Percentiles rank a stretch among this genome's conserved stretches.
These are phyloP conservation scores for Palythoa grandis DNA, from an alignment of 92 coral and sea anemone genomes.

Conservation along the genomic window DNA sequence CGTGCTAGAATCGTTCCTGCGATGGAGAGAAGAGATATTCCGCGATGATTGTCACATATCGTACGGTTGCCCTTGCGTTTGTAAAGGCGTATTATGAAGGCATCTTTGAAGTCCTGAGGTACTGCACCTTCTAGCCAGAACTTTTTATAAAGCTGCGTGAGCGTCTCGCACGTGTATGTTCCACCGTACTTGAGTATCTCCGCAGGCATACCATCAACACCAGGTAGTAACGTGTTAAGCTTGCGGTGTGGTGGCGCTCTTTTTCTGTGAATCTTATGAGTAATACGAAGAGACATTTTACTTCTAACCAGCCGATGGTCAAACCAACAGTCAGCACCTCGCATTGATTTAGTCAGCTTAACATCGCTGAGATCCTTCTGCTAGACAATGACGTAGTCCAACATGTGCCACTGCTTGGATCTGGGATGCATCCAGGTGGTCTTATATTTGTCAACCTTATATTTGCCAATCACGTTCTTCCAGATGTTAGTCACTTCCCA, in stretches of 20 bases:
- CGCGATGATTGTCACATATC: too few species aligned
- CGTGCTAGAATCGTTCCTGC: too few species aligned
- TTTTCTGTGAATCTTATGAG: slow-evolving; percentile 5
- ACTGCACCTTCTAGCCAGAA: too few species aligned
- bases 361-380: slow-evolving; percentile 7
- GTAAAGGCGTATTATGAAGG: too few species aligned
- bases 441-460: background rate
- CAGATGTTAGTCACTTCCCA: background rate
- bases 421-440: slow-evolving; percentile 14
- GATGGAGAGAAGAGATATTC: too few species aligned
- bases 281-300: background rate
- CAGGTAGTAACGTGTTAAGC: background rate
- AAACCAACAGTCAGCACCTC: slow-evolving; percentile 22
- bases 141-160: too few species aligned
- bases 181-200: too few species aligned
- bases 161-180: too few species aligned
- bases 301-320: background rate
- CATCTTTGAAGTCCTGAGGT: too few species aligned
- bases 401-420: background rate
- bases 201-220: too few species aligned
- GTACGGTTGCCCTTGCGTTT: too few species aligned
- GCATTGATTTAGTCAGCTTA: slow-evolving; percentile 24
- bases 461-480: background rate
- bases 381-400: background rate
- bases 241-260: background rate